phyloP scores from a whole-genome alignment of 2,113 vertebrate genomes.

The Gnathonemus echidnorhynchus region DNA sequence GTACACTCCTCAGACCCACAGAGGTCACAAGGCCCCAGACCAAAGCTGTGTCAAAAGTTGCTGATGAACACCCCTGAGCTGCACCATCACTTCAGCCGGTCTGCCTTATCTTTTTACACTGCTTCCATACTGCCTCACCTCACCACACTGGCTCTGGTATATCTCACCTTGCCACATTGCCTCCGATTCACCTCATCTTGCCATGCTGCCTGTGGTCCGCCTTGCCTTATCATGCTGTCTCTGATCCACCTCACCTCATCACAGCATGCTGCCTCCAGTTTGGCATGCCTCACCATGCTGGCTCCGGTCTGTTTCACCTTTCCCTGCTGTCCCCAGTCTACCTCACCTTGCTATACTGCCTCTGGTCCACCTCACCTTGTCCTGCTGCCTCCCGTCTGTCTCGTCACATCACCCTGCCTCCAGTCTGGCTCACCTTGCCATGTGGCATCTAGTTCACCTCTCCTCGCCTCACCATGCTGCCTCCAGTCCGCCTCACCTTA shows the following conservation, averaged over 20 bases:
- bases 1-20: background rate
- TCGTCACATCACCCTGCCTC: background rate
- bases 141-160: background rate
- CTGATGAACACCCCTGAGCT: slow-evolving; percentile 33
- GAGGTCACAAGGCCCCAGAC: slow-evolving; percentile 19
- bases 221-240: background rate
- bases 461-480: background rate
- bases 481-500: background rate
- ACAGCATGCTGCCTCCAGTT: no score
- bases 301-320: background rate
- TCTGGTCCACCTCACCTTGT: background rate
- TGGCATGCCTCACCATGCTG: background rate
- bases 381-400: no score
- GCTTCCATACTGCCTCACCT: background rate
- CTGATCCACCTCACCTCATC: background rate
- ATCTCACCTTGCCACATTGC: background rate
- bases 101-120: background rate
- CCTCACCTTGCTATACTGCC: background rate
- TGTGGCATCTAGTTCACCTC: no score
- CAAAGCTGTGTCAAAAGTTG: slow-evolving; percentile 26
- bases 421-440: background rate
- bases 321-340: background rate
- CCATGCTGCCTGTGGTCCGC: background rate
- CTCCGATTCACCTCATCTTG: background rate
- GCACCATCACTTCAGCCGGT: background rate